These are phyloP conservation scores for Sanderia malayensis DNA, from an alignment of 30 jellyfish, hydroid and myxozoan genomes.

Conservation along the genomic window DNA sequence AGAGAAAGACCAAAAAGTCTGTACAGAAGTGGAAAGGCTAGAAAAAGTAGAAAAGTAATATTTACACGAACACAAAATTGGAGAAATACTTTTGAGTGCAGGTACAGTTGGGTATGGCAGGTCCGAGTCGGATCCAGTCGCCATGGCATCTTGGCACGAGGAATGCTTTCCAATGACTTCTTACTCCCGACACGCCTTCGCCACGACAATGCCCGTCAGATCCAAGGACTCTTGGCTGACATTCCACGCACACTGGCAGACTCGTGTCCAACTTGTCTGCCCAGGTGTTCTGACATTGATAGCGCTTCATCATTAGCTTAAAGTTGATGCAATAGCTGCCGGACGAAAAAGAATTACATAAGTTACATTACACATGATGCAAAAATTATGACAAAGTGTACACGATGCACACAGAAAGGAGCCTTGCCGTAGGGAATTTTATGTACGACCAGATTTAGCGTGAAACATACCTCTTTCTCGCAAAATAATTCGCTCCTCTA, in stretches of 20 bases:
- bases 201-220: constrained; percentile 95
- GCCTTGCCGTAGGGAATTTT: neutral
- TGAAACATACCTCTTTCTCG: neutral
- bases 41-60: neutral
- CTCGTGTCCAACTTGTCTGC: constrained; percentile 62
- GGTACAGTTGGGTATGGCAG: constrained; percentile 89
- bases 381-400: too few relatives aligned
- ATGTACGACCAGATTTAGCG: neutral
- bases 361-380: too few relatives aligned
- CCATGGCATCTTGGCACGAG: constrained; percentile 90
- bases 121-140: constrained; percentile 94
- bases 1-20: neutral
- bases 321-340: constrained; percentile 64
- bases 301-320: constrained; percentile 61
- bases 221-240: constrained; percentile 91
- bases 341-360: neutral
- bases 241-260: constrained; percentile 87
- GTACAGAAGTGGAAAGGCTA: neutral
- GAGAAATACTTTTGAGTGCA: constrained; percentile 75
- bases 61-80: constrained; percentile 88
- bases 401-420: too few relatives aligned
- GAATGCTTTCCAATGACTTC: constrained; percentile 95
- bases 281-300: constrained; percentile 73
- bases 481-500: neutral
- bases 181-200: constrained; percentile 79